A percentile compares a stretch with the other conserved stretches of the same genome.
These are phyloP conservation scores for Cantharis lateralis DNA, from an alignment of 2,888 invertebrate species.

Conservation along the genomic window DNA sequence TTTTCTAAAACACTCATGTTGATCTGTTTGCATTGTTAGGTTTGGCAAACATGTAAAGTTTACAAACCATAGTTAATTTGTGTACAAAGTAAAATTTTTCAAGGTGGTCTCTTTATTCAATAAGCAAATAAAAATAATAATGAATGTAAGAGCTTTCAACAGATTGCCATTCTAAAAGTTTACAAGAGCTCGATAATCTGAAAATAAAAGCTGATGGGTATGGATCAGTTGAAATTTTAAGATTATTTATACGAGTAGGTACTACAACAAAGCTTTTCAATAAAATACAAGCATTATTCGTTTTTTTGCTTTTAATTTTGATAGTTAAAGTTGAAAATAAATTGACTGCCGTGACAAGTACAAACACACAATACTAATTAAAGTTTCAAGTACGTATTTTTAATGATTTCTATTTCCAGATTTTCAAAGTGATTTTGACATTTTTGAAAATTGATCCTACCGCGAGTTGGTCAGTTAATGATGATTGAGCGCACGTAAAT, in stretches of 20 bases:
- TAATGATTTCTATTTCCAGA: background rate
- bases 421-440: slow-evolving; percentile 7
- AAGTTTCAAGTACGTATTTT: background rate
- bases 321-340: background rate
- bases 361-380: background rate
- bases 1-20: background rate
- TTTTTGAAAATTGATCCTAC: slow-evolving; percentile 24
- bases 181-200: background rate
- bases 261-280: background rate
- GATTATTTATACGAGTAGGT: background rate
- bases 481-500: slow-evolving; percentile 33
- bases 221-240: background rate
- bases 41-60: background rate
- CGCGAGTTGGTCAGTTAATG: slow-evolving; percentile 28
- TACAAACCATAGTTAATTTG: background rate
- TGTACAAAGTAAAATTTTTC: background rate
- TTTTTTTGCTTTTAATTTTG: background rate
- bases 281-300: background rate
- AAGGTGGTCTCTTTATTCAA: background rate
- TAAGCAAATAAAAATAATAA: slow-evolving; percentile 1
- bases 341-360: background rate
- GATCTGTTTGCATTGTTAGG: background rate
- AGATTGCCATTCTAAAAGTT: background rate
- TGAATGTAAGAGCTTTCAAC: background rate
- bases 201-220: background rate